phyloP scores from a whole-genome alignment of 1,140 invertebrate genomes.

The Hyles euphorbiae region DNA sequence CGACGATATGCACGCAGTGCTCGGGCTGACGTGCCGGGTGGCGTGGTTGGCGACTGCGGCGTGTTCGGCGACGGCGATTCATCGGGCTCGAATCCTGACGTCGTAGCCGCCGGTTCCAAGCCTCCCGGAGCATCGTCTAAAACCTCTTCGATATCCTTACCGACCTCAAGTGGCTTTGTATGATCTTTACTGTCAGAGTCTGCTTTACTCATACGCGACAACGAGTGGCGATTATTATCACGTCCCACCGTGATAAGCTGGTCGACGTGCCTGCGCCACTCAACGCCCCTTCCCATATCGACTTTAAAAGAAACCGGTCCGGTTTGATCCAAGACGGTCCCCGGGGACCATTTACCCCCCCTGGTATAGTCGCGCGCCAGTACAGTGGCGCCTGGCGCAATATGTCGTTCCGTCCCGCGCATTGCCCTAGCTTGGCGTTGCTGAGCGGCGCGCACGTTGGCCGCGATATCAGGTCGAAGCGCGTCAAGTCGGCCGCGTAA shows the following conservation, averaged over 20 bases:
- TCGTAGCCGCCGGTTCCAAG: neutral
- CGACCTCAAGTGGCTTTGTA: neutral
- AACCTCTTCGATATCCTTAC: neutral
- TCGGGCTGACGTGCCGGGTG: conserved; percentile 1
- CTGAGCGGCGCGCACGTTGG: conserved; percentile 12
- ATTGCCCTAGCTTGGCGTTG: conserved; percentile 5
- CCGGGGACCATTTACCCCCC: conserved; percentile 1
- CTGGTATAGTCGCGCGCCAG: conserved; percentile 1
- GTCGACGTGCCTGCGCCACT: conserved; percentile 4
- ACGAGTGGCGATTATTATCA: neutral
- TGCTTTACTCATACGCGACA: conserved; percentile 1
- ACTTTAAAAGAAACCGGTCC: conserved; percentile 7
- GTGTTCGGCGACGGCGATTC: neutral
- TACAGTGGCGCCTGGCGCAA: neutral
- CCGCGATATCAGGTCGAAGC: conserved; percentile 17
- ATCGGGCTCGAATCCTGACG: neutral
- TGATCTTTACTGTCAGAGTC: neutral
- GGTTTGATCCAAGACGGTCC: neutral
- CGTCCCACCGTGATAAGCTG: neutral
- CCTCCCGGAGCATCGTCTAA: neutral
- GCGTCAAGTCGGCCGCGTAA: conserved; percentile 28
- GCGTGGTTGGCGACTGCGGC: neutral
- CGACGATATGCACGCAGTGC: neutral
- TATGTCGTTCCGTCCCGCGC: neutral
- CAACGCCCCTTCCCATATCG: neutral